Evolutionary conservation across 2,888 invertebrate genomes (phyloP).

Genomic region (Belgica antarctica): DNA sequence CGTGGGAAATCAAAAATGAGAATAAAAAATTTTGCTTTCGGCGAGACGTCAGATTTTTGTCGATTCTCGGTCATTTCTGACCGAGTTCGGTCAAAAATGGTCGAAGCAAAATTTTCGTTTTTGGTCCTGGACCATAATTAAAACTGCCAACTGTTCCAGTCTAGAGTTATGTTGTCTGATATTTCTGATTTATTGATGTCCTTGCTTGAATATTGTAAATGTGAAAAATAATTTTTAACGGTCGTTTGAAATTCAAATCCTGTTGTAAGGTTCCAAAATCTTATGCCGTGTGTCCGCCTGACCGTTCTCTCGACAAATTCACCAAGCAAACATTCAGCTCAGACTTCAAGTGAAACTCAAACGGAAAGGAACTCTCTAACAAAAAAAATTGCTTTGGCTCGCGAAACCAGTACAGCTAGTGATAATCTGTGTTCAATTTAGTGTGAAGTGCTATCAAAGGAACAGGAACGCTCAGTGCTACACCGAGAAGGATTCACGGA

Average conservation of each 20-base stretch:
- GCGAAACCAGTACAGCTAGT: constrained; percentile 35
- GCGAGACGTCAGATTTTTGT: too few species aligned
- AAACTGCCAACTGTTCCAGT: too few species aligned
- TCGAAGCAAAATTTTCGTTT: too few species aligned
- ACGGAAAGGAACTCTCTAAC: not conserved
- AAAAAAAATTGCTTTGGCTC: constrained; percentile 1
- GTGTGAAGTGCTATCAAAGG: constrained; percentile 18
- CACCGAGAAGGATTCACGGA: constrained; percentile 23
- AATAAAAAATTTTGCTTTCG: too few species aligned
- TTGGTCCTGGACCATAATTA: too few species aligned
- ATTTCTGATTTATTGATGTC: too few species aligned
- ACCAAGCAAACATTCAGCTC: not conserved
- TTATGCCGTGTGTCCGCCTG: not conserved
- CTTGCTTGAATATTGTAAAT: too few species aligned
- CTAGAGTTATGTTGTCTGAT: too few species aligned
- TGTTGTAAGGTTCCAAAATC: not conserved
- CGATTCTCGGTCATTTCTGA: too few species aligned
- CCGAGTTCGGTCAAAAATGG: too few species aligned
- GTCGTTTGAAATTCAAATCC: not conserved
- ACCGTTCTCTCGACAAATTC: not conserved
- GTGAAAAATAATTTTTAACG: not conserved
- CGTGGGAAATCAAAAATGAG: too few species aligned
- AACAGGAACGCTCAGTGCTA: not conserved
- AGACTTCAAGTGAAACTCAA: not conserved
- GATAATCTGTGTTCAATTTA: constrained; percentile 37